phyloP scores from a whole-genome alignment of 2,888 invertebrate species.

The Drosophila sordidula region DNA sequence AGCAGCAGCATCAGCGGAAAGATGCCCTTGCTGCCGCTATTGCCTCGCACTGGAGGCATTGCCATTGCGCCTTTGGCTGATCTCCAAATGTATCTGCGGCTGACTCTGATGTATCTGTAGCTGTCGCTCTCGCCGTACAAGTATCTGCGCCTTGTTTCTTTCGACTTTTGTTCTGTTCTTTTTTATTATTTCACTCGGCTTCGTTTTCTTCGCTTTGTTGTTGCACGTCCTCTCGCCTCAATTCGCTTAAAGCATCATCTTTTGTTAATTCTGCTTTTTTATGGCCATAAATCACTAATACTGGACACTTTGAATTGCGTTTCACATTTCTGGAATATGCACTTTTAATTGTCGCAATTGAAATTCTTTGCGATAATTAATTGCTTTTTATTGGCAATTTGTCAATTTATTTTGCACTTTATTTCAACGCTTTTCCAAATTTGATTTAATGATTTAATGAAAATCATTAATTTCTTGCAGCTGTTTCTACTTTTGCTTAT shows the following conservation, averaged over 20 bases:
- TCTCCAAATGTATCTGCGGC: constrained; percentile 3
- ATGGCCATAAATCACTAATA: constrained; percentile 37
- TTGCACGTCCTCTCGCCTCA: constrained; percentile 19
- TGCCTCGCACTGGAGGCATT: constrained; percentile 12
- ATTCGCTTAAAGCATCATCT: constrained; percentile 41
- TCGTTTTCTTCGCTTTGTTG: constrained; percentile 34
- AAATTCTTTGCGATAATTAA: constrained; percentile 2
- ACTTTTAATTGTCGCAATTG: constrained; percentile 12
- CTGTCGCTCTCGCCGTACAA: background rate
- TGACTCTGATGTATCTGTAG: constrained; percentile 5
- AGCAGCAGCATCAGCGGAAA: constrained; percentile 34
- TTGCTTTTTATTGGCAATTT: background rate
- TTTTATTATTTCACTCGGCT: constrained; percentile 8
- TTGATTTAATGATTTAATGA: background rate
- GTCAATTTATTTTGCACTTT: background rate
- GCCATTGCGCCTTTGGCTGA: constrained; percentile 17
- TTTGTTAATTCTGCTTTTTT: constrained; percentile 49
- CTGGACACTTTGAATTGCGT: constrained; percentile 32
- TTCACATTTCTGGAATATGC: constrained; percentile 15
- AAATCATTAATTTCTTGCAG: background rate
- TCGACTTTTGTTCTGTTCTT: background rate
- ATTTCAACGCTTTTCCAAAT: background rate
- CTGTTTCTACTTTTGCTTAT: background rate
- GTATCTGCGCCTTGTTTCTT: constrained; percentile 1
- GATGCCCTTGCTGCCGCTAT: constrained; percentile 15